These are phyloP conservation scores for Patella depressa DNA, from an alignment of 2,888 invertebrate species.

Conservation along the genomic window DNA sequence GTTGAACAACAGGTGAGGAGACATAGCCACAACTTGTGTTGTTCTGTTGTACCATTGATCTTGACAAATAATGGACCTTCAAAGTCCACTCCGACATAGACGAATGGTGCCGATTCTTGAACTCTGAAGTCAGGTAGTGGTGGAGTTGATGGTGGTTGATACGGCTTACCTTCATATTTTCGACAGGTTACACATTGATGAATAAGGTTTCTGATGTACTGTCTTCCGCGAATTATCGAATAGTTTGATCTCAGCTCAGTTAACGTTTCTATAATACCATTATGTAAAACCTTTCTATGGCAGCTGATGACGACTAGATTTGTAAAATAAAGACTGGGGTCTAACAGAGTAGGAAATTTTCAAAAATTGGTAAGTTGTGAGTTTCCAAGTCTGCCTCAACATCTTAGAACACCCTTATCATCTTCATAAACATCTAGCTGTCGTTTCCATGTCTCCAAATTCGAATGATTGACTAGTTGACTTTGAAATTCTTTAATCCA, in stretches of 20 bases:
- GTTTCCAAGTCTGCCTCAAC: neutral
- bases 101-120: conserved; percentile 11
- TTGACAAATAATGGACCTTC: conserved; percentile 10
- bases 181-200: conserved; percentile 2
- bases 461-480: neutral
- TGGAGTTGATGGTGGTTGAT: conserved; percentile 12
- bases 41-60: neutral
- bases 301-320: neutral
- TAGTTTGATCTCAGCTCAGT: neutral
- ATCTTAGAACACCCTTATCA: neutral
- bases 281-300: neutral
- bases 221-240: conserved; percentile 4
- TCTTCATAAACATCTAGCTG: conserved; percentile 1
- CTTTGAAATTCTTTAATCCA: neutral
- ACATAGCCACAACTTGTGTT: neutral
- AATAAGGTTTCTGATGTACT: neutral
- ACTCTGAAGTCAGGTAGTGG: conserved; percentile 11
- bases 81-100: conserved; percentile 13
- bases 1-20: neutral
- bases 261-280: conserved; percentile 1
- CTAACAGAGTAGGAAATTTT: neutral
- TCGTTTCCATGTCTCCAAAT: neutral
- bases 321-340: neutral
- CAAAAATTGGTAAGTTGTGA: neutral
- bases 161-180: conserved; percentile 5